Conservation (phyloP, 2,888 invertebrate genomes). For the Cenopis cana region DNA sequence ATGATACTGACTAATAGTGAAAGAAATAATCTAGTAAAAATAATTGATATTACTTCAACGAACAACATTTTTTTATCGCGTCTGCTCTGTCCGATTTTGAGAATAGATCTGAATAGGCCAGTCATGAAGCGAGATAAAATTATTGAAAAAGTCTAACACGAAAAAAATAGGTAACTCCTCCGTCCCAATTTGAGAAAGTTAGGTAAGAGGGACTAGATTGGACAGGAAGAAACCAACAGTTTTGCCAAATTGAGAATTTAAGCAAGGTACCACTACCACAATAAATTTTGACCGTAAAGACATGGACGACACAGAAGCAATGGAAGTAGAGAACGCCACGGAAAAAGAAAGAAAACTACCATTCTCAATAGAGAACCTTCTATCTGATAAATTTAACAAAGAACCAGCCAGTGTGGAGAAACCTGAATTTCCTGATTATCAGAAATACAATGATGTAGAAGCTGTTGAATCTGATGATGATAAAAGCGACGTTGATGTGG, state of each 20-base stretch:
- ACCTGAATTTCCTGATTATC: constrained; percentile 46
- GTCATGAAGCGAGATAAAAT: too few species aligned
- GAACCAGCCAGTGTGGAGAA: constrained; percentile 42
- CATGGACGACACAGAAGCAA: constrained; percentile 51
- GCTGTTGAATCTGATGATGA: constrained; percentile 63
- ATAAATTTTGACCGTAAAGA: not conserved
- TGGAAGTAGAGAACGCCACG: constrained; percentile 58
- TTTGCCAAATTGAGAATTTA: too few species aligned
- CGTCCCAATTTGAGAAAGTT: not conserved
- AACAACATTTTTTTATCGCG: too few species aligned
- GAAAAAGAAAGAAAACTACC: constrained; percentile 70
- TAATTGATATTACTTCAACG: too few species aligned
- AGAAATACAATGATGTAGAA: constrained; percentile 48
- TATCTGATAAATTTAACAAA: constrained; percentile 70
- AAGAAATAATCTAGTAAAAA: too few species aligned
- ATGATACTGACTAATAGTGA: too few species aligned
- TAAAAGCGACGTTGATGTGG: constrained; percentile 72
- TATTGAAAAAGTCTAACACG: not conserved
- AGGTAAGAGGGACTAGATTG: too few species aligned
- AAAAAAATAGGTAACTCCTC: not conserved
- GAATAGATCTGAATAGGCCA: too few species aligned
- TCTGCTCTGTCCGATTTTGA: too few species aligned
- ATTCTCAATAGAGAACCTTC: constrained; percentile 76
- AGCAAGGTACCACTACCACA: too few species aligned
- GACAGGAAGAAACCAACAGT: too few species aligned